Evolutionary conservation across 2,797 vertebrate genomes (phyloP), one percentile per base, ranked within the genome.

Genomic region (Scarus forsteni): DNA sequence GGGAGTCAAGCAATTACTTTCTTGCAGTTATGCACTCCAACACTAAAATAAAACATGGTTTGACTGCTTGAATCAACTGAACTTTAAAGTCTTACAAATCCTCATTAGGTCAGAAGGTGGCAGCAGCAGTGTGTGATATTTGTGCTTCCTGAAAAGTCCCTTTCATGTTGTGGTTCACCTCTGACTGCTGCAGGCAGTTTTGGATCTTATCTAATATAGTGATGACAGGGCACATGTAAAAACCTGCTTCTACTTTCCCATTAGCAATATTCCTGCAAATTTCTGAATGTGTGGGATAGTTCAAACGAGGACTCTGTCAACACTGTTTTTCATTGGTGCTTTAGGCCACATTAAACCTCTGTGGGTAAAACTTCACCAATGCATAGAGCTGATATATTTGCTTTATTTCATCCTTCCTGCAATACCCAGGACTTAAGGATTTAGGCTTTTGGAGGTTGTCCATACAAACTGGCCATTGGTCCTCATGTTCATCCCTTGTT

Each of bases 81-180:
- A 39, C 7, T 39, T 39, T 7, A 39, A 39, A 39, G 27, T 27
- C 27, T 27, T 39, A 8, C 8, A 61, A 19, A 10, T 0, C 42
- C 19, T 13, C 15, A 60, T 52, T 3, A 42, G 40, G 12, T 71
- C 80, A 83, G 34, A 4, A 61, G 82, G 60, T 64, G 85, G 75
- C 77, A 56, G 77, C 69, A 79, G 58, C 16, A 51, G 27, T 52
- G 3, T 14, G n/a, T 35, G 19, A 6, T 6, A 15, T 2, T 27
- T 27, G 27, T 27, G 27, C 27, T 27, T 27, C 27, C 27, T 27
- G 27, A 27, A 27, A 27, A 27, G 27, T 27, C 27, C 27, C 50
- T 53, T 18, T 8, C 10, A 18, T 13, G 54, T 10, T 40, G 42
- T 51, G 13, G 9, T 11, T 1, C 48, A 34, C 5, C 6, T 46